Evolutionary conservation across 2,888 invertebrate species (phyloP), one percentile per base, ranked within the genome.

Genomic region (Malacosoma neustria): DNA sequence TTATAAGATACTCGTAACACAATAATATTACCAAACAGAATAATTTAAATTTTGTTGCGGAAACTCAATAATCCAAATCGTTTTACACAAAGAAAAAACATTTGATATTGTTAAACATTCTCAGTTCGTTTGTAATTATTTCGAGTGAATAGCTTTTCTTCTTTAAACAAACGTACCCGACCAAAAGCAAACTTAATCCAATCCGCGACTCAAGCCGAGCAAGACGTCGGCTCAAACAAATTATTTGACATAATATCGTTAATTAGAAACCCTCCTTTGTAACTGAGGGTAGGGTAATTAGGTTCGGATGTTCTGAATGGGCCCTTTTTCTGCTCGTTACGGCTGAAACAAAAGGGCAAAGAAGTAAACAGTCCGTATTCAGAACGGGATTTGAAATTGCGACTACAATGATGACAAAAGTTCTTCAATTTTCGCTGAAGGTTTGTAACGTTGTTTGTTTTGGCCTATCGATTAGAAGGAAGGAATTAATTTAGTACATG

Each of bases 191-290:
- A 75, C 74, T 76, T 76, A 82, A 80, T 84, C 77, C 76, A 72
- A 76, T 76, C 74, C 71, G 54, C 67, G 69, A 63, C 55, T 72
- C 60, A 59, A 58, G 63, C 66, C 66, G 64, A 77, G 59, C 71
- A 80, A 82, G 81, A 77, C 76, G 80, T 72, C 62, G 77, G 60
- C 64, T 81, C 75, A 79, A 84, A 80, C 82, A 80, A 85, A 84
- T 85, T 84, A 84, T 84, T 81, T 84, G 84, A 82, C 82, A 84
- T 85, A 85, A 85, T 84, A 81, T 84, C 77, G 84, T 84, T 85
- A 85, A 84, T 85, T 84, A 84, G 77, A 79, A 80, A 65, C 79
- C 80, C 79, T 76, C 75, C 57, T 82, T 82, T 79, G 81, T 81
- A 68, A 57, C 66, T 59, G 62, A 61, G 76, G 79, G 73, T 67